Evolutionary conservation across 2,888 invertebrate genomes (phyloP).

Genomic region (Lydus trimaculatus): DNA sequence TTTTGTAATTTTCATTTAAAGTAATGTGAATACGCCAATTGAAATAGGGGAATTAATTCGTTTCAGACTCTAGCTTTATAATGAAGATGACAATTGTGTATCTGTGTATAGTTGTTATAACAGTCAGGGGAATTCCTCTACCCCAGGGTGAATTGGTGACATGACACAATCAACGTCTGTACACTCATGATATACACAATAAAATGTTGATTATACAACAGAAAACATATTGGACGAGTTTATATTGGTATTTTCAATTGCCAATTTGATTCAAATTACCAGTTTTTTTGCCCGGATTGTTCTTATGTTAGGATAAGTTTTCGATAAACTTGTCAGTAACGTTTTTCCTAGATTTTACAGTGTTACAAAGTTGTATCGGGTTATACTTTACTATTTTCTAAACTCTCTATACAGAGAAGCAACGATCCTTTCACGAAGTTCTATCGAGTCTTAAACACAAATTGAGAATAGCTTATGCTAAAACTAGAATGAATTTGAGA

Average conservation of each 20-base stretch:
- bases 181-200: neutral
- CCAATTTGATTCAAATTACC: neutral
- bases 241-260: neutral
- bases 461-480: conserved; percentile 4
- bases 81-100: neutral
- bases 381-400: neutral
- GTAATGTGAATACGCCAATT: neutral
- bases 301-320: neutral
- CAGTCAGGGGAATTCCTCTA: neutral
- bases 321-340: neutral
- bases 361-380: neutral
- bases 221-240: neutral
- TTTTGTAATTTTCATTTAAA: neutral
- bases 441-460: conserved; percentile 2
- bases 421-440: neutral
- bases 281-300: neutral
- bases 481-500: neutral
- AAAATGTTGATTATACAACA: conserved; percentile 7
- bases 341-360: neutral
- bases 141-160: neutral
- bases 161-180: neutral
- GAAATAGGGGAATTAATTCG: neutral
- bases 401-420: neutral
- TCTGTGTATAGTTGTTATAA: neutral
- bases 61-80: neutral